These are phyloP conservation scores for Xiphorhynchus elegans DNA, from an alignment of 2,113 vertebrate genomes.

Conservation along the genomic window DNA sequence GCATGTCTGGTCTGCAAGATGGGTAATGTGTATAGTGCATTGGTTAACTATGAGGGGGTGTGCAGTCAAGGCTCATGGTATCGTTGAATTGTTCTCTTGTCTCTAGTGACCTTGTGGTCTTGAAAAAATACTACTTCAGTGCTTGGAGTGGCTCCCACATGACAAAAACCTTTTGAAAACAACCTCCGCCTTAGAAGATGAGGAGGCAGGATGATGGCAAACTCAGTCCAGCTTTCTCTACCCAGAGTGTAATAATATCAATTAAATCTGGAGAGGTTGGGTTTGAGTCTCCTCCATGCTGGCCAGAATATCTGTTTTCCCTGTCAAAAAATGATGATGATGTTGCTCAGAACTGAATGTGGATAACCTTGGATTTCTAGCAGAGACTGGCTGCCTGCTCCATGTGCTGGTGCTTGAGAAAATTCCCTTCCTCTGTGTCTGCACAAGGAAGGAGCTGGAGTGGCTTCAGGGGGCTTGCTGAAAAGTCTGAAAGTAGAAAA, in stretches of 20 bases:
- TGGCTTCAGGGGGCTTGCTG: neutral
- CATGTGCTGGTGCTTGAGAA: neutral
- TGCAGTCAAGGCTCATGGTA: neutral
- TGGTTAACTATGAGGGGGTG: neutral
- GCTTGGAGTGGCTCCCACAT: rapidly evolving
- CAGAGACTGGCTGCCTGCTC: neutral
- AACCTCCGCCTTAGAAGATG: neutral
- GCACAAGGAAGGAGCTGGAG: neutral
- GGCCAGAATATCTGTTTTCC: neutral
- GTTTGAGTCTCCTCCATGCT: neutral
- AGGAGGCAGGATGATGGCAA: neutral
- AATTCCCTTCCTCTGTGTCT: neutral
- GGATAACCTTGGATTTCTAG: neutral
- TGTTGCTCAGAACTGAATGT: neutral
- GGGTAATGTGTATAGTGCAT: rapidly evolving
- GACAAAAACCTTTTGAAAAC: neutral
- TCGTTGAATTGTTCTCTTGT: neutral
- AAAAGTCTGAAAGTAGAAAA: neutral
- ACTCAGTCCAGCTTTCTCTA: neutral
- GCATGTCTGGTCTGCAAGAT: neutral
- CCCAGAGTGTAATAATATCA: neutral
- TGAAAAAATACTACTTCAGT: neutral
- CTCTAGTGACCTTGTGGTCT: neutral
- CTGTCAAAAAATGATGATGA: neutral
- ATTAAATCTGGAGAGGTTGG: neutral